Base-by-base conservation (phyloP, 2,797 vertebrate genomes). In the Heteromormyrus szaboi region DNA sequence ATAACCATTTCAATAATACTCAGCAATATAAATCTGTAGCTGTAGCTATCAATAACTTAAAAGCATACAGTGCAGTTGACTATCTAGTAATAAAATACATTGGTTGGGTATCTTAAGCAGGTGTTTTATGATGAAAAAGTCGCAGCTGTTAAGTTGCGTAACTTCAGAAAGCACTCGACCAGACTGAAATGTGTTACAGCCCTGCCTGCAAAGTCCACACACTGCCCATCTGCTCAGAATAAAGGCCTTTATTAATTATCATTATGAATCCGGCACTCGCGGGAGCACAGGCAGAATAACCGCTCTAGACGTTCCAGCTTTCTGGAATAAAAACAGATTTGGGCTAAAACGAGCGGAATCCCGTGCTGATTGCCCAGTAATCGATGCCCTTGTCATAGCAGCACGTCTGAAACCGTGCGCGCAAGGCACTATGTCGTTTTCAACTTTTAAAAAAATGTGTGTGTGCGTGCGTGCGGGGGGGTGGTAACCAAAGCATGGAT, bases 171-270 rank as follows among this genome's bases (percentile, higher is more conserved):
- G 46, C 46, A 29, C 22, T 85, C 76, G 17, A 85, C 84, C 22
- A 54, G 48, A 33, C 44, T 50, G 25, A 51, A 53, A 85, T 79
- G 72, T 79, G 72, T 19, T 79, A 79, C 41, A 81, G 46, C 37
- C 76, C 41, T n/a, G 76, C 76, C 76, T 81, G 68, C 68, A 72
- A 72, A 37, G 68, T 72, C 68, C 68, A 72, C 68, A 72, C 14
- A 72, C 68, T 72, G 37, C 41, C 76, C 76, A 81, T 81, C 76
- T 81, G 76, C 76, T 81, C 46, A 54, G 46, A 85, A 51, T 85
- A 85, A 54, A 85, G 84, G 84, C 22, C 84, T 85, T 85, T 53
- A 51, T 85, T 85, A 51, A 53, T 85, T 53, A 85, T 53, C 84
- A 85, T 85, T 85, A 85, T 53, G 84, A 85, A 85, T 85, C 50